phyloP scores from a whole-genome alignment of 2,797 vertebrate genomes.

The Centropyge bicolor region DNA sequence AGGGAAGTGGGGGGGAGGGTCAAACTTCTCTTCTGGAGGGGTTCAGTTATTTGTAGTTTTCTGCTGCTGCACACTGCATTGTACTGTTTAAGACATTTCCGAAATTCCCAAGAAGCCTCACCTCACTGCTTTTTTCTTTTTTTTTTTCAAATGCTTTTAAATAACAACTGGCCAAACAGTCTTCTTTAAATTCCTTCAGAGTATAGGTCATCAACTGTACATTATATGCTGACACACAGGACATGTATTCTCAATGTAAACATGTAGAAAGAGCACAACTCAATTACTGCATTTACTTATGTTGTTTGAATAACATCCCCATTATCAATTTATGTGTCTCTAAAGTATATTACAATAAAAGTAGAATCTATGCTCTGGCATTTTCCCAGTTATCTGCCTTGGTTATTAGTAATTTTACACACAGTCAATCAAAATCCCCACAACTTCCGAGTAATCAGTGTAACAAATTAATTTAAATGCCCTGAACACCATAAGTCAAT shows the following conservation, averaged over 20 bases:
- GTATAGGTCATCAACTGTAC: slow-evolving; percentile 54
- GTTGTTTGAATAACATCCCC: slow-evolving; percentile 30
- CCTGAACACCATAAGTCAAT: slow-evolving; percentile 62
- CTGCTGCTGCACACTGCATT: slow-evolving; percentile 69
- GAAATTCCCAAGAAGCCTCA: slow-evolving; percentile 45
- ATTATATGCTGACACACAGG: slow-evolving; percentile 56
- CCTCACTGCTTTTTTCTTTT: slow-evolving; percentile 47
- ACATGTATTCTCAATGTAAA: slow-evolving; percentile 73
- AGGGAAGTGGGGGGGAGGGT: slow-evolving; percentile 40
- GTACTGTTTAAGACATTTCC: slow-evolving; percentile 75
- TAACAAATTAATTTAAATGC: slow-evolving; percentile 72
- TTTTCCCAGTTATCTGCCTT: slow-evolving; percentile 33
- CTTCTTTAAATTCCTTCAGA: slow-evolving; percentile 82
- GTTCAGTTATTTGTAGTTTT: slow-evolving; percentile 64
- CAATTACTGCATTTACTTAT: slow-evolving; percentile 53
- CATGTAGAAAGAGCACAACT: slow-evolving; percentile 59
- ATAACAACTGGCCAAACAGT: slow-evolving; percentile 83
- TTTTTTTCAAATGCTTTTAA: slow-evolving; percentile 51
- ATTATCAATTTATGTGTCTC: slow-evolving; percentile 1
- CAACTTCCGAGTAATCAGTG: slow-evolving; percentile 59
- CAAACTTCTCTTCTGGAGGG: slow-evolving; percentile 66
- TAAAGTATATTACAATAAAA: slow-evolving; percentile 4
- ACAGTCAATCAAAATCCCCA: slow-evolving; percentile 65
- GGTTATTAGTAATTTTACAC: slow-evolving; percentile 40
- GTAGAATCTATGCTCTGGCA: slow-evolving; percentile 34